Evolutionary conservation across 2,888 invertebrate genomes (phyloP), one percentile per base, ranked within the genome.

Genomic region (Ophion obscuratus): DNA sequence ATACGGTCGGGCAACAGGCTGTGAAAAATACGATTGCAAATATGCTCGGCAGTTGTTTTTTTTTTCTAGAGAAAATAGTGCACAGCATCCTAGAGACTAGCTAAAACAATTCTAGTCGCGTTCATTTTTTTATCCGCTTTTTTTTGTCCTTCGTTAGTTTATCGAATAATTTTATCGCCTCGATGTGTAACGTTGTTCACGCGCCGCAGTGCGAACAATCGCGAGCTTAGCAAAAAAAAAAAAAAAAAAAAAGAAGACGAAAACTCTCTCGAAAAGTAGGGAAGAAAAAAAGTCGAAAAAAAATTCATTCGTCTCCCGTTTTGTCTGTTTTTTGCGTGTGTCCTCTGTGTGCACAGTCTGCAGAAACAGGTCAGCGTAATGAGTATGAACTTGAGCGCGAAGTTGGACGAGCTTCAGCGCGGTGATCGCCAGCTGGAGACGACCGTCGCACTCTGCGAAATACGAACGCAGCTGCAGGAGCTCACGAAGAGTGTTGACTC

Each of bases 321-420:
- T 59, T 61, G 31, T 75, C 67, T 74, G 71, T 74, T 84, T 76
- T 75, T 81, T 27, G 82, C 79, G 85, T 86, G 87, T 86, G 68
- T 84, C 85, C 36, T 86, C 84, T 89, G 87, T 91, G 85, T 88
- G 91, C 92, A 91, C 95, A 98, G 98, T 97, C 97, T 98, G 96
- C 98, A 98, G 96, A 97, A 98, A 96, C 98, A 98, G 97, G 98
- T 98, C 96, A 97, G 97, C 96, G 98, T 98, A 96, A 98, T 98
- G 98, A 98, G 98, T 95, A 98, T 98, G 97, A 98, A 98, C 96
- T 96, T 98, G 95, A 97, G 97, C 95, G 97, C 97, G 94, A 98
- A 98, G 96, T 96, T 98, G 96, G 98, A 98, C 95, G 98, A 98
- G 96, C 96, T 98, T 95, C 96, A 97, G 93, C 96, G 97, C 91